These are phyloP conservation scores for Polydrusus cervinus DNA, from an alignment of 2,888 invertebrate genomes.

Conservation along the genomic window DNA sequence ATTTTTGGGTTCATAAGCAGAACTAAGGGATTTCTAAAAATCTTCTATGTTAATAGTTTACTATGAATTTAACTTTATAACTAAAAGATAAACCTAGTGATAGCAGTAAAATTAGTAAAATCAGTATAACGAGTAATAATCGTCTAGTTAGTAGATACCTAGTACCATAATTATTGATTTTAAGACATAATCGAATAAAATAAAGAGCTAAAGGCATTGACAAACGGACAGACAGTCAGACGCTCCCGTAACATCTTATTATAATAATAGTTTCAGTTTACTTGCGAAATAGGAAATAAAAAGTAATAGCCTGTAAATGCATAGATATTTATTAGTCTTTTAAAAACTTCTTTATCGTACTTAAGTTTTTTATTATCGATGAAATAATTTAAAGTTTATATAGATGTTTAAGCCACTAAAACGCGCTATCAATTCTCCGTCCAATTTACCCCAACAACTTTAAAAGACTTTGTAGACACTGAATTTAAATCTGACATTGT, in stretches of 20 bases:
- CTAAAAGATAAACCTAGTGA: too few relatives aligned
- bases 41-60: too few relatives aligned
- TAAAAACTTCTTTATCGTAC: slow-evolving; percentile 2
- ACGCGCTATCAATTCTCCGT: slow-evolving; percentile 21
- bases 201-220: background rate
- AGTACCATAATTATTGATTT: too few relatives aligned
- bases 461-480: slow-evolving; percentile 17
- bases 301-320: slow-evolving; percentile 8
- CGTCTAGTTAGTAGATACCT: too few relatives aligned
- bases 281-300: slow-evolving; percentile 2
- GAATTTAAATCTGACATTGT: slow-evolving; percentile 21
- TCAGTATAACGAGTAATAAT: too few relatives aligned
- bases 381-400: slow-evolving; percentile 11
- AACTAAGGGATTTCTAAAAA: too few relatives aligned
- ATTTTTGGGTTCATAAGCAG: background rate
- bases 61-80: too few relatives aligned
- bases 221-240: background rate
- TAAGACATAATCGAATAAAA: too few relatives aligned
- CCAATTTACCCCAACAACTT: slow-evolving; percentile 20
- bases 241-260: background rate
- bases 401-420: slow-evolving; percentile 18
- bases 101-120: too few relatives aligned
- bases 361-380: slow-evolving; percentile 18
- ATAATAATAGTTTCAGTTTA: background rate
- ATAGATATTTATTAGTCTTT: slow-evolving; percentile 1